phyloP scores from a whole-genome alignment of 2,888 invertebrate genomes.

The Molorchus minor region DNA sequence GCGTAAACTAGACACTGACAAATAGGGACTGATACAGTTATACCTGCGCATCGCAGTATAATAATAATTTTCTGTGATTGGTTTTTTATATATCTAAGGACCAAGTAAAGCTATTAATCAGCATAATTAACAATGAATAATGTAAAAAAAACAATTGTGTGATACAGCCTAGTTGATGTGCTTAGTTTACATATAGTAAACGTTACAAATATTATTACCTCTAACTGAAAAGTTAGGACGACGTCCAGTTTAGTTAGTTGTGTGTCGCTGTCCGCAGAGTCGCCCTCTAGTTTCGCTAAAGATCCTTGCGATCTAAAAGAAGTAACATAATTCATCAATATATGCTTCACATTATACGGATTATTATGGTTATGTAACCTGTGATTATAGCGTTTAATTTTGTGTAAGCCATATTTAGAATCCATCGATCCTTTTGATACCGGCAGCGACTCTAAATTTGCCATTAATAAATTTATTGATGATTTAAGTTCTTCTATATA shows the following conservation, averaged over 20 bases:
- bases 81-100: too few relatives aligned
- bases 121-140: too few relatives aligned
- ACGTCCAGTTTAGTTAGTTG: conserved; percentile 98
- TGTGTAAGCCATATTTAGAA: conserved; percentile 96
- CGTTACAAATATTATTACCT: conserved; percentile 70
- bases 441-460: conserved; percentile 97
- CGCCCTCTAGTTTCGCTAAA: conserved; percentile 91
- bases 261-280: conserved; percentile 94
- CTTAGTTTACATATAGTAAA: conserved; percentile 2
- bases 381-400: conserved; percentile 97
- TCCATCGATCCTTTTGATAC: conserved; percentile 98
- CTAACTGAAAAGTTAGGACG: conserved; percentile 94
- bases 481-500: conserved; percentile 98
- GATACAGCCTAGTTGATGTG: background rate
- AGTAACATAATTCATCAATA: conserved; percentile 65
- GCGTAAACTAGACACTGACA: too few relatives aligned
- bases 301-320: conserved; percentile 87
- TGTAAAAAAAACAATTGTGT: too few relatives aligned
- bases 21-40: too few relatives aligned
- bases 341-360: conserved; percentile 64
- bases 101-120: too few relatives aligned
- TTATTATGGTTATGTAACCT: conserved; percentile 76
- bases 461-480: conserved; percentile 97
- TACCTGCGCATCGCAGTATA: too few relatives aligned
- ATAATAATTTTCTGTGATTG: too few relatives aligned